A percentile compares a stretch with the other conserved stretches of the same genome.
Conservation (phyloP, 2,888 invertebrate species). For the Helobdella robusta region DNA sequence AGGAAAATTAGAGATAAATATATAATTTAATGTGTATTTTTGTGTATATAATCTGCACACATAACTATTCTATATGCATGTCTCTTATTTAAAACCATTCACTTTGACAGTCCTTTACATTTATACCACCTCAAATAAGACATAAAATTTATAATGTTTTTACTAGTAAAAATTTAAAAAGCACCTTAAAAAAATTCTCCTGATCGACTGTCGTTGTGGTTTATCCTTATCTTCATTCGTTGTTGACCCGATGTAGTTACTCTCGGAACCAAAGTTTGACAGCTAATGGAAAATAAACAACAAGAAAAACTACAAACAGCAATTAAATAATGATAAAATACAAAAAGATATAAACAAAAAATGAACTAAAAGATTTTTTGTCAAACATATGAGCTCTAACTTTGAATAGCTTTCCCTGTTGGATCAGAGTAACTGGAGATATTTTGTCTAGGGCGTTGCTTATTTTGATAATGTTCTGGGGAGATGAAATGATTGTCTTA, state of each 20-base stretch:
- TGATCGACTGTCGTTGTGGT: conserved; percentile 16
- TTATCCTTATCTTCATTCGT: conserved; percentile 12
- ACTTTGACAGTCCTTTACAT: no score
- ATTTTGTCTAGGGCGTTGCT: conserved; percentile 15
- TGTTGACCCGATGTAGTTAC: neutral
- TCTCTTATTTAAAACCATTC: no score
- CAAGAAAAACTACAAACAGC: neutral
- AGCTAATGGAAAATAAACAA: neutral
- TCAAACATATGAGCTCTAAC: neutral
- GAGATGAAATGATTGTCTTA: conserved; percentile 11
- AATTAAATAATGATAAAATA: neutral
- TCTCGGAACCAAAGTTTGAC: neutral
- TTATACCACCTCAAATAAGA: neutral
- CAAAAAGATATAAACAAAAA: neutral
- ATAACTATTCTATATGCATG: no score
- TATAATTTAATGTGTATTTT: no score
- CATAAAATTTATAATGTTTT: neutral
- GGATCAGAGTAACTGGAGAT: conserved; percentile 21
- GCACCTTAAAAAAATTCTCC: conserved; percentile 19
- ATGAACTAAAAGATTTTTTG: neutral
- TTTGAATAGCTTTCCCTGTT: conserved; percentile 24
- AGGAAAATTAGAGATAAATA: no score
- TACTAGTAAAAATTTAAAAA: neutral
- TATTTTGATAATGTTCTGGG: conserved; percentile 21
- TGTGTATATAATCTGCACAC: no score